Evolutionary conservation across 1,140 invertebrate species (phyloP), one percentile per base, ranked within the genome.

Genomic region (Vanessa tameamea): DNA sequence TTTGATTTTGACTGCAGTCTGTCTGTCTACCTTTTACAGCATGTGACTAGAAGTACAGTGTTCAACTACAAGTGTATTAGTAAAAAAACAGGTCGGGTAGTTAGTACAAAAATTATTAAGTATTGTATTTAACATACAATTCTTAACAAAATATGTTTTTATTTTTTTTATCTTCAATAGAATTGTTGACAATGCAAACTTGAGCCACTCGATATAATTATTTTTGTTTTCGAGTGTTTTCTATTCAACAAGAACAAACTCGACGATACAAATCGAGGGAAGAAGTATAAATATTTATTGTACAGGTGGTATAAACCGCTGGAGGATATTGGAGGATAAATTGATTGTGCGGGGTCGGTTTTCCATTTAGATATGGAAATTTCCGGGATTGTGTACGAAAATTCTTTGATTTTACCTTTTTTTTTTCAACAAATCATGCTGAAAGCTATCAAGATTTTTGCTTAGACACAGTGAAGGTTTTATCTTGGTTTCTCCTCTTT

Each of bases 321-420:
- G 73, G 85, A 89, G 90, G 90, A 91, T 92, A 91, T 92, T 92
- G 87, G 77, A 82, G 88, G 89, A 91, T 92, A 92, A 92, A 92
- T 92, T 92, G 90, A 92, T 92, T 92, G 89, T 90, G 86, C 88
- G 86, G 88, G 90, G 89, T 90, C 88, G 89, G 89, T 92, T 92
- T 92, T 90, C 90, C 89, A 92, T 92, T 92, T 92, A 92, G 90
- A 92, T 92, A 92, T 92, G 90, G 89, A 92, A 92, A 92, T 92
- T 90, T 90, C 84, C 84, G 83, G 88, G 89, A 91, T 91, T 90
- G 90, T 90, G 87, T 89, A 89, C 86, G 84, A 90, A 89, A 81
- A 92, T 89, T 88, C 89, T 91, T 91, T 87, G 89, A 89, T 89
- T 91, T 88, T 85, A 84, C 85, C 85, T 85, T 88, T 89, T 87